Conservation (phyloP, 2,888 invertebrate genomes). For the Mylabris sibirica region DNA sequence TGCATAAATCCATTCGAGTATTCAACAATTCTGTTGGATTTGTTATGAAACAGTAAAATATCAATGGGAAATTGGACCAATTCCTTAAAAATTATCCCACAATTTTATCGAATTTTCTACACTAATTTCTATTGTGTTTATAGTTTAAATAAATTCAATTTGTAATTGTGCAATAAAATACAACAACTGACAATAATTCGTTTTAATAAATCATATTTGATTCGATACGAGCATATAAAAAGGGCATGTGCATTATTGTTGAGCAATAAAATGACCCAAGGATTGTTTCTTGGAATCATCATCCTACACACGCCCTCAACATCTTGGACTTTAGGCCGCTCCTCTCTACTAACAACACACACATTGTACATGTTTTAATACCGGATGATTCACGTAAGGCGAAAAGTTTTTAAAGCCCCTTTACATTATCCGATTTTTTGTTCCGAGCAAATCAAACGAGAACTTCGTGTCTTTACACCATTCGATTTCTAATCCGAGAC, state of each 20-base stretch:
- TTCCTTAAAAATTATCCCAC: no score
- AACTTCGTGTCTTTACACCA: no score
- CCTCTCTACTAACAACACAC: conserved; percentile 13
- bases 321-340: conserved; percentile 28
- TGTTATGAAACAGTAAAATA: background rate
- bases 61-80: no score
- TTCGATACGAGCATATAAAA: conserved; percentile 26
- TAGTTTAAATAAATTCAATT: conserved; percentile 25
- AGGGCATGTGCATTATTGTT: conserved; percentile 23
- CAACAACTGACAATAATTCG: conserved; percentile 14
- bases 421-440: no score
- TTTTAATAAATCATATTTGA: conserved; percentile 24
- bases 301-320: conserved; percentile 29
- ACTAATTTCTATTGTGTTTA: background rate
- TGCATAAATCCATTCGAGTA: background rate
- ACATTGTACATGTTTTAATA: no score
- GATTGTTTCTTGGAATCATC: conserved; percentile 27
- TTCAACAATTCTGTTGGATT: background rate
- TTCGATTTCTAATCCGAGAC: no score
- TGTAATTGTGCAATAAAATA: conserved; percentile 22
- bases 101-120: background rate
- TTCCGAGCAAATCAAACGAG: no score
- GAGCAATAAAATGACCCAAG: conserved; percentile 26
- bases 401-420: no score
- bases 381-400: no score